These are phyloP conservation scores for Mylabris phalerata DNA, from an alignment of 1,140 invertebrate genomes.

Conservation along the genomic window DNA sequence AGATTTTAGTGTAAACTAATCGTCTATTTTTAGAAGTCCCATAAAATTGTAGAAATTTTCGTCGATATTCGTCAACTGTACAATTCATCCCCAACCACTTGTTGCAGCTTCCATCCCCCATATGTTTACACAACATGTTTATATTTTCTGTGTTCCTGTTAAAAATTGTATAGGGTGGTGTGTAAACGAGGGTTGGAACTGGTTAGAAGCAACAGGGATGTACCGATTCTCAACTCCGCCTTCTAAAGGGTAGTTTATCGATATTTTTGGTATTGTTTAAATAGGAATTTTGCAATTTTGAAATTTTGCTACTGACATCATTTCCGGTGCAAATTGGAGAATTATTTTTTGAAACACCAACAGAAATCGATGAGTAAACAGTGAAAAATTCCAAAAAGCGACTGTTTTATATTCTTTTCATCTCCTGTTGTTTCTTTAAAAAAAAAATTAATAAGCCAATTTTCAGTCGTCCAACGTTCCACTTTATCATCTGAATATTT, in stretches of 20 bases:
- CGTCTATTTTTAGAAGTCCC: no score
- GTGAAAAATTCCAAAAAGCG: not conserved
- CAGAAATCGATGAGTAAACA: no score
- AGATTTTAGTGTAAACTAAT: no score
- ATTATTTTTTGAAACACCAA: no score
- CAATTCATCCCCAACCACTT: not conserved
- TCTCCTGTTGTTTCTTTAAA: conserved; percentile 7
- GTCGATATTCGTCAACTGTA: no score
- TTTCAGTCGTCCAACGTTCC: conserved; percentile 8
- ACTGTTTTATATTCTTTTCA: conserved; percentile 1
- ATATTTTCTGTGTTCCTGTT: conserved; percentile 7
- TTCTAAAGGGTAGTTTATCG: not conserved
- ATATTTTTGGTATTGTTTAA: no score
- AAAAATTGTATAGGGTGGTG: conserved; percentile 16
- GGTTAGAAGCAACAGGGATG: conserved; percentile 2
- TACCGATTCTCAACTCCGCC: conserved; percentile 9
- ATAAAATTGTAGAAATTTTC: no score
- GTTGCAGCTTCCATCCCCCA: conserved; percentile 2
- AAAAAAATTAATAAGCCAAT: conserved; percentile 7
- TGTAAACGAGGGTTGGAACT: conserved; percentile 17
- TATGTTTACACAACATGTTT: no score
- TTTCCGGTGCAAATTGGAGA: no score
- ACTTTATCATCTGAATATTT: not conserved
- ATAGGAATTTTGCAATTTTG: no score
- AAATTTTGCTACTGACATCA: no score